A percentile compares a stretch with the other conserved stretches of the same genome.
Conservation (phyloP, 2,113 vertebrate genomes). For the Garra rufa region DNA sequence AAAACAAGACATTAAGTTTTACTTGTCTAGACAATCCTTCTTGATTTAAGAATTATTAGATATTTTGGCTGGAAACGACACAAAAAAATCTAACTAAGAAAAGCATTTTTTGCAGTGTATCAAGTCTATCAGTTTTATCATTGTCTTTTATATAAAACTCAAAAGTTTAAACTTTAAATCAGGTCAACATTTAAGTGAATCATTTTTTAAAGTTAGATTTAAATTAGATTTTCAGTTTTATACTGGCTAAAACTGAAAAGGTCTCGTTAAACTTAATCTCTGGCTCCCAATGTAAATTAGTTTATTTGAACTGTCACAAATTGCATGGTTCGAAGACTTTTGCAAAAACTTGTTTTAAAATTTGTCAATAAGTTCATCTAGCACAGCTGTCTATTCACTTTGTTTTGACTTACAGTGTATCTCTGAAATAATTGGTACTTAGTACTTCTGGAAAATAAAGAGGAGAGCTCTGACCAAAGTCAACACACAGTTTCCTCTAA, state of each 20-base stretch:
- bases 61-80: too few species aligned
- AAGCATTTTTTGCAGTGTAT: too few species aligned
- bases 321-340: background rate
- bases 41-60: too few species aligned
- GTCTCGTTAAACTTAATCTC: background rate
- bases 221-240: background rate
- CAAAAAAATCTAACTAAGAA: too few species aligned
- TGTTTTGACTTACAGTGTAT: background rate
- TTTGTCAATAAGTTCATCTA: background rate
- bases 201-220: background rate
- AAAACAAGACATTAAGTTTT: too few species aligned
- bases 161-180: background rate
- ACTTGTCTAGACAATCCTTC: too few species aligned
- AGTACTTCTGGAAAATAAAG: constrained; percentile 11
- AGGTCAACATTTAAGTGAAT: background rate
- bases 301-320: background rate
- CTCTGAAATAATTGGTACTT: constrained; percentile 13
- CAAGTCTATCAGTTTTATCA: background rate
- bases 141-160: background rate
- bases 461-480: constrained; percentile 16
- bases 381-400: background rate
- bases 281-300: background rate
- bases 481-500: constrained; percentile 22
- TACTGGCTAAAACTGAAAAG: background rate
- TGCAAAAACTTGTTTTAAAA: background rate